phyloP scores from a whole-genome alignment of 2,797 vertebrate species.

The Tangara arthus region DNA sequence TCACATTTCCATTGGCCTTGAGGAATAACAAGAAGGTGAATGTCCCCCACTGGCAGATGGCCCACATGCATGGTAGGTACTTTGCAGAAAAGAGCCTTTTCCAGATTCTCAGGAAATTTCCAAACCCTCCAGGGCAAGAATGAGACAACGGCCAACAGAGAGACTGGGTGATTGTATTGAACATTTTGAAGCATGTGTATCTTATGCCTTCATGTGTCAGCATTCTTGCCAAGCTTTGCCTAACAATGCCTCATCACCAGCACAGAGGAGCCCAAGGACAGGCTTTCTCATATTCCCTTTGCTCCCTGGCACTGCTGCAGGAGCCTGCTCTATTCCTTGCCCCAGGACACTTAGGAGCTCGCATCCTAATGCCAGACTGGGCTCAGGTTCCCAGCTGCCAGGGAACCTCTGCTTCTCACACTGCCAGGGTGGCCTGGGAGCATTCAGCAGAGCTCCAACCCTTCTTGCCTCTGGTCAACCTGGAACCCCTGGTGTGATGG shows the following conservation, averaged over 20 bases:
- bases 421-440: neutral
- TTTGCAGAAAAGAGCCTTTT: neutral
- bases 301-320: neutral
- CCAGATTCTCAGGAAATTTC: neutral
- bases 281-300: neutral
- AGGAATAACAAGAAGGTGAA: conserved; percentile 97
- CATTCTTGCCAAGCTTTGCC: neutral
- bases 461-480: rapidly evolving
- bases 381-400: neutral
- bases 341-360: rapidly evolving
- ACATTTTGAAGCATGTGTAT: neutral
- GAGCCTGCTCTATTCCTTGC: neutral
- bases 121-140: neutral
- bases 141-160: neutral
- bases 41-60: conserved; percentile 98
- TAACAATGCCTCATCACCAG: rapidly evolving
- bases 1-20: conserved; percentile 86
- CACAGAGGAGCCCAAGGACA: neutral
- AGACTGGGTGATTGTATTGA: neutral
- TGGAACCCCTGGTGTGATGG: neutral
- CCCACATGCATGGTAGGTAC: conserved; percentile 91
- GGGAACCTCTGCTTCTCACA: neutral
- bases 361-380: neutral
- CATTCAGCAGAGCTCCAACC: neutral
- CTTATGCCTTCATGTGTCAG: neutral